Conservation (phyloP, 1,140 invertebrate species). For the Metopolophium dirhodum region DNA sequence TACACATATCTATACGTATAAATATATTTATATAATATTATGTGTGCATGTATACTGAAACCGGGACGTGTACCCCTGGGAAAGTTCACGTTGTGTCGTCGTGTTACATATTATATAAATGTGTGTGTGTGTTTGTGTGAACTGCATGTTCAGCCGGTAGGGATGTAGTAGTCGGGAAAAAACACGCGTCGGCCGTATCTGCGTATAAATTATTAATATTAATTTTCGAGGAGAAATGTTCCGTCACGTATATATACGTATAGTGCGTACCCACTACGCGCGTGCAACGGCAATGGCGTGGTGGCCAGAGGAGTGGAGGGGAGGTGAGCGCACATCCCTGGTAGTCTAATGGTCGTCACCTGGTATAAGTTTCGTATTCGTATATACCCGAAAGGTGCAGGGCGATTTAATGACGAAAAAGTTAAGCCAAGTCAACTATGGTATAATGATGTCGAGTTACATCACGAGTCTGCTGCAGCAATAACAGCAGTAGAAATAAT, state of each 20-base stretch:
- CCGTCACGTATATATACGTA: not conserved
- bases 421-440: not conserved
- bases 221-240: conserved; percentile 22
- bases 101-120: not conserved
- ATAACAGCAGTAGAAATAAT: too few relatives aligned
- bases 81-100: not conserved
- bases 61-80: not conserved
- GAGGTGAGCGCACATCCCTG: not conserved
- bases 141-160: not conserved
- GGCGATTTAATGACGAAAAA: not conserved
- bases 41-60: not conserved
- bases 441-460: not conserved
- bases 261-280: not conserved
- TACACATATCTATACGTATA: not conserved
- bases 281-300: not conserved
- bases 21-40: not conserved
- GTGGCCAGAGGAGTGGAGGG: not conserved
- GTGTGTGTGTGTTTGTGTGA: not conserved
- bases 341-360: not conserved
- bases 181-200: too few relatives aligned
- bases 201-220: conserved; percentile 37
- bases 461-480: not conserved
- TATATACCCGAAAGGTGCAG: not conserved
- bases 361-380: not conserved
- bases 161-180: not conserved